Percentiles rank a stretch among this genome's conserved stretches.
Evolutionary conservation across 2,888 invertebrate species (phyloP).

Genomic region (Frankliniella fusca): DNA sequence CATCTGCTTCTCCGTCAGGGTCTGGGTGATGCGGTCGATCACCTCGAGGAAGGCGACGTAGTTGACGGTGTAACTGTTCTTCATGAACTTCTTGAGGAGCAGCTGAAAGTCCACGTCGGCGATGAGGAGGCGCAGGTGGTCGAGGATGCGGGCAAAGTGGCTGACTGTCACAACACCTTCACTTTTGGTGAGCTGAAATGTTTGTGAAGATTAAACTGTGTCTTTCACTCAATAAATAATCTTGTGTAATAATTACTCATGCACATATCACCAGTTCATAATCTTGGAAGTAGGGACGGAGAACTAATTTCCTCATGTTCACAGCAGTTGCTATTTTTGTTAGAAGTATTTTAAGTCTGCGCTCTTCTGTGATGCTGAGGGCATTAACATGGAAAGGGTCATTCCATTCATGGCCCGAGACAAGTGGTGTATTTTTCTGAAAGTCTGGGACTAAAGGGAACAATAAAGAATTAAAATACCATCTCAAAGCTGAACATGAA

Average conservation of each 20-base stretch:
- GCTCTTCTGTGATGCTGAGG: conserved; percentile 61
- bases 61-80: conserved; percentile 71
- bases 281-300: conserved; percentile 71
- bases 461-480: conserved; percentile 9
- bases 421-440: conserved; percentile 49
- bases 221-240: conserved; percentile 16
- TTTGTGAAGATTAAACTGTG: conserved; percentile 13
- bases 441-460: conserved; percentile 51
- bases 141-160: conserved; percentile 70
- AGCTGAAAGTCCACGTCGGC: conserved; percentile 69
- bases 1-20: conserved; percentile 54
- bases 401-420: conserved; percentile 61
- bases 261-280: conserved; percentile 59
- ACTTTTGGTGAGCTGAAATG: conserved; percentile 63
- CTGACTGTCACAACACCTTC: conserved; percentile 70
- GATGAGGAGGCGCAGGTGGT: conserved; percentile 64
- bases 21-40: conserved; percentile 62
- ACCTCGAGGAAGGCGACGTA: conserved; percentile 70
- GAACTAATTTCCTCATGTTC: conserved; percentile 56
- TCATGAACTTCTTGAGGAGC: conserved; percentile 68
- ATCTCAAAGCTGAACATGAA: background rate
- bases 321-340: conserved; percentile 65
- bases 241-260: conserved; percentile 15
- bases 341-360: conserved; percentile 63
- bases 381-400: conserved; percentile 64